Conservation (phyloP, 2,113 vertebrate species). For the Neofelis nebulosa region DNA sequence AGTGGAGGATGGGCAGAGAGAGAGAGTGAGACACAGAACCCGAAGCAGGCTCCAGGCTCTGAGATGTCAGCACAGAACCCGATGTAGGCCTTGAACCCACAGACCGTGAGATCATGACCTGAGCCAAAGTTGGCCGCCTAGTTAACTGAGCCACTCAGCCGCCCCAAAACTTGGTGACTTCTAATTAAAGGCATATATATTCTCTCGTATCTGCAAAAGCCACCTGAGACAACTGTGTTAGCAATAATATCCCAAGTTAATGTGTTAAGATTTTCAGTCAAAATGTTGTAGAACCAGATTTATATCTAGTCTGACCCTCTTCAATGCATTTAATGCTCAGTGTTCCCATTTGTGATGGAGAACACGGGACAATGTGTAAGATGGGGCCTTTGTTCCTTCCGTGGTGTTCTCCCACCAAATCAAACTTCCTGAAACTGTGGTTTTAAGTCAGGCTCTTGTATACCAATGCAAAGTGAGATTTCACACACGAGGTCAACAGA, state of each 20-base stretch:
- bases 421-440: background rate
- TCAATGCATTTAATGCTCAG: background rate
- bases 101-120: no score
- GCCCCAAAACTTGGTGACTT: background rate
- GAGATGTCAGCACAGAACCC: no score
- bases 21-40: no score
- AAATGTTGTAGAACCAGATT: background rate
- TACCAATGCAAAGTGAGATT: background rate
- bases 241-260: background rate
- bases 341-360: background rate
- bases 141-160: no score
- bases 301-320: background rate
- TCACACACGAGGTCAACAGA: background rate
- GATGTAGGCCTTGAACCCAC: no score
- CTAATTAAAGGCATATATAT: background rate
- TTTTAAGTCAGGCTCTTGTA: background rate
- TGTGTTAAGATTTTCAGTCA: background rate
- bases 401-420: background rate
- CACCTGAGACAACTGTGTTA: background rate
- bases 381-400: background rate
- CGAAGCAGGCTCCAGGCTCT: no score
- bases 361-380: background rate
- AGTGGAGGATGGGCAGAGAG: no score
- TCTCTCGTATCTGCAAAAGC: background rate
- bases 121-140: no score